phyloP scores from a whole-genome alignment of 2,113 vertebrate species.

The Mormoops blainvillei region DNA sequence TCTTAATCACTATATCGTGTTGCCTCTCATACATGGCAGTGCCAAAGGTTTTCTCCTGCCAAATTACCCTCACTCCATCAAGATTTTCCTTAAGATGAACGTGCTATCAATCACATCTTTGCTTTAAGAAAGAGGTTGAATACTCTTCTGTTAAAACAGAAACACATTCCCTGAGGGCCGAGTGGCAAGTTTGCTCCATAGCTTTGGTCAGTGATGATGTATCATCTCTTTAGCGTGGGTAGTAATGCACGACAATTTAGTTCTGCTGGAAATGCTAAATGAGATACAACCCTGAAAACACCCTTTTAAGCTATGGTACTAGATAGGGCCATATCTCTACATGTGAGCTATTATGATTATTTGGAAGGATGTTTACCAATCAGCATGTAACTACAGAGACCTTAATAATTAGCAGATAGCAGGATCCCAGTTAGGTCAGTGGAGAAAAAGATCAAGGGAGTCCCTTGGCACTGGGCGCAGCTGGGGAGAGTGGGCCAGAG shows the following conservation, averaged over 20 bases:
- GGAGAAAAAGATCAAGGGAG: background rate
- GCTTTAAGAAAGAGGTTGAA: background rate
- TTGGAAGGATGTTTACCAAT: background rate
- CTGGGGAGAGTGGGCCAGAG: background rate
- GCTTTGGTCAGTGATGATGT: background rate
- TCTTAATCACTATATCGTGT: accelerated
- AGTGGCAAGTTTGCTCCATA: background rate
- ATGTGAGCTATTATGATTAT: background rate
- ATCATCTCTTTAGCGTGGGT: background rate
- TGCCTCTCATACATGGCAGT: no score
- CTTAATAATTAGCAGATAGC: background rate
- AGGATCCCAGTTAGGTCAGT: background rate
- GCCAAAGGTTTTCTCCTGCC: background rate
- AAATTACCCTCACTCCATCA: background rate
- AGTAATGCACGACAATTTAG: background rate
- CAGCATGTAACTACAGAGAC: background rate
- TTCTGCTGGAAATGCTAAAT: background rate
- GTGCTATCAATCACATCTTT: background rate
- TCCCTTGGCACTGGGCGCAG: background rate
- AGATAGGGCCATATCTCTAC: background rate
- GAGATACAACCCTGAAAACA: background rate
- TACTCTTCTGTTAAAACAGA: background rate
- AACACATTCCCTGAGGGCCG: background rate
- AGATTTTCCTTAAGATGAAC: background rate
- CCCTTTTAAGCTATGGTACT: background rate